These are phyloP conservation scores for Diabrotica undecimpunctata DNA, from an alignment of 1,140 invertebrate genomes.

Conservation along the genomic window DNA sequence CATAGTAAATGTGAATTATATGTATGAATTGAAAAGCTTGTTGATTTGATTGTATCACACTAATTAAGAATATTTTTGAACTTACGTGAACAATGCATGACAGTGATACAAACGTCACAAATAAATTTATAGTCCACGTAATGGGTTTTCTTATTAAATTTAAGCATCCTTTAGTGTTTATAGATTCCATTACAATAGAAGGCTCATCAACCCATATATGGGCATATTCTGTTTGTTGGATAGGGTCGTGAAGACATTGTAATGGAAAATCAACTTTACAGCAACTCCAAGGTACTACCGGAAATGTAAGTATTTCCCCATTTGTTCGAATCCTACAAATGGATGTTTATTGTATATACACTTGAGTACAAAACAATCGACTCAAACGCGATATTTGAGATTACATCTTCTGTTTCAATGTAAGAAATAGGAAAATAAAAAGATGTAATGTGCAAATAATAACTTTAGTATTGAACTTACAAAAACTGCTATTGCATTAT, in stretches of 20 bases:
- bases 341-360: conserved; percentile 5
- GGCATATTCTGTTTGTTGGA: conserved; percentile 40
- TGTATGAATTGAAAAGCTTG: too few relatives aligned
- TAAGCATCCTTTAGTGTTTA: conserved; percentile 42
- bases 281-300: conserved; percentile 45
- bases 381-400: too few relatives aligned
- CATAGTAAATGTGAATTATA: too few relatives aligned
- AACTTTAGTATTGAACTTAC: too few relatives aligned
- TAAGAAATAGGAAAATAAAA: too few relatives aligned
- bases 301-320: conserved; percentile 13
- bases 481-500: too few relatives aligned
- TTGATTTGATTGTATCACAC: too few relatives aligned
- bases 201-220: conserved; percentile 42
- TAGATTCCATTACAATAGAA: conserved; percentile 31
- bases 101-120: conserved; percentile 24
- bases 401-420: too few relatives aligned
- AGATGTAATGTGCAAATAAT: too few relatives aligned
- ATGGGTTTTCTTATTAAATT: conserved; percentile 37
- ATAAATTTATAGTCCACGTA: conserved; percentile 26
- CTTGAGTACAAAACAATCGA: too few relatives aligned
- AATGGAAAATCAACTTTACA: conserved; percentile 42
- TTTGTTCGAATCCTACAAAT: conserved; percentile 3
- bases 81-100: conserved; percentile 31
- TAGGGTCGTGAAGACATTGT: conserved; percentile 46
- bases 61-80: not conserved